phyloP scores from a whole-genome alignment of 2,797 vertebrate genomes.

The Ibycter americanus region DNA sequence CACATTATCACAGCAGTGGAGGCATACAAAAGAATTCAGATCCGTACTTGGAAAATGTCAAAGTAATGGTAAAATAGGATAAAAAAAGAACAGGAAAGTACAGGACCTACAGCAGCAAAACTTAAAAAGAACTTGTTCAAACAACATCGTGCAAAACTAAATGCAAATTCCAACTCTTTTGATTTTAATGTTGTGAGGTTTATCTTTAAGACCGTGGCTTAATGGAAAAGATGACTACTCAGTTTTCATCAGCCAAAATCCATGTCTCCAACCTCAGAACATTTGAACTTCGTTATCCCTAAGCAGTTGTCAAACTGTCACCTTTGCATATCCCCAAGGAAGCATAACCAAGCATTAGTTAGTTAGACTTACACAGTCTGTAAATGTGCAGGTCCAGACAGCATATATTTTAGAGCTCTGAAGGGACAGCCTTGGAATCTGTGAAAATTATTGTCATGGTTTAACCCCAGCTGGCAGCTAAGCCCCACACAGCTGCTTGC shows the following conservation, averaged over 20 bases:
- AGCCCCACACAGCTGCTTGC: not conserved
- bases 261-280: not conserved
- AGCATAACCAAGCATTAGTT: not conserved
- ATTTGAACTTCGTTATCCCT: slow-evolving; percentile 23
- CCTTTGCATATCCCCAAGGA: slow-evolving; percentile 14
- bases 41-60: not conserved
- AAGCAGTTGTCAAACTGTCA: slow-evolving; percentile 28
- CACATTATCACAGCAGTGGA: not conserved
- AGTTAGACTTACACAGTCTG: not conserved
- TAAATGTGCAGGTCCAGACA: not conserved
- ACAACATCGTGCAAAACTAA: not conserved
- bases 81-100: not conserved
- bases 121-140: not conserved
- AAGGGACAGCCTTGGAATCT: not conserved
- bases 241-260: not conserved
- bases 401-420: not conserved
- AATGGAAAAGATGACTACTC: not conserved
- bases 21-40: not conserved
- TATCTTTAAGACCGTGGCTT: not conserved
- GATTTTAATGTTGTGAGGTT: not conserved
- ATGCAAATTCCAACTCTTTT: not conserved
- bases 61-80: not conserved
- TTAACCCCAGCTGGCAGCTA: not conserved
- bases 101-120: not conserved
- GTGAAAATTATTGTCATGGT: not conserved